These are phyloP conservation scores for Temnothorax unifasciatus DNA, from an alignment of 2,888 invertebrate species.

Conservation along the genomic window DNA sequence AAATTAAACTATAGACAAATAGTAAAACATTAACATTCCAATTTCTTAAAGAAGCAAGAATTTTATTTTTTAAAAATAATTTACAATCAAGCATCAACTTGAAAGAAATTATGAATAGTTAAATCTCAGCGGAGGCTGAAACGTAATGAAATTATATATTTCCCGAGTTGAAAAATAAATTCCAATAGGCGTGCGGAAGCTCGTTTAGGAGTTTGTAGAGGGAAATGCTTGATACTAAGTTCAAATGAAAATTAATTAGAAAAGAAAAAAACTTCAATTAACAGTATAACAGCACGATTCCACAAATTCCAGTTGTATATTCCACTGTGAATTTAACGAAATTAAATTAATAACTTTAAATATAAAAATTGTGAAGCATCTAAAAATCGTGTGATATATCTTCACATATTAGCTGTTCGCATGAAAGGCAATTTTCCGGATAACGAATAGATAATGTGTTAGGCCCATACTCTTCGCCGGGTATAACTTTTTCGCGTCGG, in stretches of 20 bases:
- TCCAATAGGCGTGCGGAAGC: not conserved
- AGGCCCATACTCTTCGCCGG: conserved; percentile 17
- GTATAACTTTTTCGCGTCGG: conserved; percentile 65
- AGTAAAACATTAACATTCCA: not conserved
- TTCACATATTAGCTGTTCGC: not conserved
- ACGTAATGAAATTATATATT: not conserved
- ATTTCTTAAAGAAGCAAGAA: not conserved
- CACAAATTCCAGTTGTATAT: not conserved
- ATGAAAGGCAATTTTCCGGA: not conserved
- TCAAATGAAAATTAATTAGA: not conserved
- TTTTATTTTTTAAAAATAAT: not conserved
- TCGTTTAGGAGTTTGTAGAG: not conserved
- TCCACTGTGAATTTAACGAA: not conserved
- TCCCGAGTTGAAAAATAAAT: not conserved
- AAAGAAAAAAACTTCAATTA: not conserved
- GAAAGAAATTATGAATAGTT: not conserved
- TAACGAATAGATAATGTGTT: conserved; percentile 10
- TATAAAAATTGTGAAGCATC: not conserved
- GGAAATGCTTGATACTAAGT: not conserved
- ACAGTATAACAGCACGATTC: not conserved
- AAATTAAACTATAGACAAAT: not conserved
- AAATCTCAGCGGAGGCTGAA: not conserved
- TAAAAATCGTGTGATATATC: not conserved
- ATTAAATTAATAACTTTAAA: not conserved
- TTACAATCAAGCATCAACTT: not conserved